A percentile compares a stretch with the other conserved stretches of the same genome.
Conservation (phyloP, 2,888 invertebrate species). For the Megastigmus dorsalis region DNA sequence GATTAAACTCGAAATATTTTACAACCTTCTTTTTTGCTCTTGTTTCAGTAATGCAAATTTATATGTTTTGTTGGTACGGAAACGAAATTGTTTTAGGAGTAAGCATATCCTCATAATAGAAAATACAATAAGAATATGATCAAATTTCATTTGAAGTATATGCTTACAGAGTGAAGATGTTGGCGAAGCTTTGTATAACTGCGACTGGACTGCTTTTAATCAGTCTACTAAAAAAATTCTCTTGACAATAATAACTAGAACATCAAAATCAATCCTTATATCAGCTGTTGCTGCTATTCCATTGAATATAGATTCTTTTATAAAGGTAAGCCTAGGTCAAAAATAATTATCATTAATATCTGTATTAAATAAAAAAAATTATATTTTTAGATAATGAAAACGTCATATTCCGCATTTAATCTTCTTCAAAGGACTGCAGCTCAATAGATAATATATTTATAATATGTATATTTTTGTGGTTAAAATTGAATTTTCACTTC, state of each 20-base stretch:
- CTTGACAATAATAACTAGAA: conserved; percentile 13
- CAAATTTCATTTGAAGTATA: too few relatives aligned
- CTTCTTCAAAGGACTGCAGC: conserved; percentile 28
- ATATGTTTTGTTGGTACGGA: conserved; percentile 44
- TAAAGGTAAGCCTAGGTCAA: conserved; percentile 18
- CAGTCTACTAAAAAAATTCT: conserved; percentile 26
- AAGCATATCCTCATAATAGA: too few relatives aligned
- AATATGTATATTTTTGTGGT: not conserved
- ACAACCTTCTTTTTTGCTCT: conserved; percentile 18
- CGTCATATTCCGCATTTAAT: conserved; percentile 43
- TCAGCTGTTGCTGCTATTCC: conserved; percentile 20
- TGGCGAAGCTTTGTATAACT: conserved; percentile 25
- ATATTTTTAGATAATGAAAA: conserved; percentile 38
- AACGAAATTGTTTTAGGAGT: conserved; percentile 40
- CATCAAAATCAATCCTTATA: conserved; percentile 19
- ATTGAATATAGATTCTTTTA: conserved; percentile 25
- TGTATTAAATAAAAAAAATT: too few relatives aligned
- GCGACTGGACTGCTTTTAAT: conserved; percentile 20
- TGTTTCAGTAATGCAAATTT: conserved; percentile 37
- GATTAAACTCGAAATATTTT: conserved; percentile 29
- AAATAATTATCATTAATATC: not conserved
- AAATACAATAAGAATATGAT: too few relatives aligned
- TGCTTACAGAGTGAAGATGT: conserved; percentile 19
- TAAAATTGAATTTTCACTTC: too few relatives aligned
- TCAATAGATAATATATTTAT: conserved; percentile 4